These are phyloP conservation scores for Deroplatys truncata DNA, from an alignment of 2,888 invertebrate species.

Conservation along the genomic window DNA sequence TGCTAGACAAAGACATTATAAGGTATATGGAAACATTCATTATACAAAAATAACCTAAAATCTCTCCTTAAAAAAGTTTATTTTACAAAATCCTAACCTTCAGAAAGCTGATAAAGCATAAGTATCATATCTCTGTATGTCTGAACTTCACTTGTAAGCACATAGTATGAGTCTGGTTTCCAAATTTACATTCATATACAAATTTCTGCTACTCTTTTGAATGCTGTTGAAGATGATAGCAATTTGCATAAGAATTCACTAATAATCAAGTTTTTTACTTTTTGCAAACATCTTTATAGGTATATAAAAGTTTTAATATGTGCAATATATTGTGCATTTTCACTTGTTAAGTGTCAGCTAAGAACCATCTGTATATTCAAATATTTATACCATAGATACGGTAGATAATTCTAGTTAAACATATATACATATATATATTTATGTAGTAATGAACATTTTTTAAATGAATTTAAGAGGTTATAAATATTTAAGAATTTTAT, in stretches of 20 bases:
- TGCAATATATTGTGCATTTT: background rate
- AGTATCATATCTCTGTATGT: background rate
- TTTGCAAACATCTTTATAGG: background rate
- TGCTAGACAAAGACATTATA: too few species aligned
- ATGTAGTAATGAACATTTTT: background rate
- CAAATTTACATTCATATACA: background rate
- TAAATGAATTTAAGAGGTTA: background rate
- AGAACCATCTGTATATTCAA: background rate
- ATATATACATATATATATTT: background rate
- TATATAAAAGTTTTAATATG: background rate
- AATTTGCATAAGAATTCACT: background rate
- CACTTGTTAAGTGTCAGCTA: background rate
- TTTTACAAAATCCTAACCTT: background rate
- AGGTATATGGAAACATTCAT: too few species aligned
- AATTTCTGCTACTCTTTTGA: background rate
- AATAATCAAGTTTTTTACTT: background rate
- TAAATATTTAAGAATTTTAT: constrained; percentile 6
- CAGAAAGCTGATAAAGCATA: background rate
- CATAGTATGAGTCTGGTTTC: background rate
- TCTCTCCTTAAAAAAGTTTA: background rate
- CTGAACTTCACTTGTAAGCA: background rate
- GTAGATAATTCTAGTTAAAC: background rate
- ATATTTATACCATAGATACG: background rate
- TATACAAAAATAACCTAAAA: too few species aligned
- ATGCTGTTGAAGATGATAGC: background rate